Evolutionary conservation across 1,140 invertebrate species (phyloP).

Genomic region (Sycobia sp.): DNA sequence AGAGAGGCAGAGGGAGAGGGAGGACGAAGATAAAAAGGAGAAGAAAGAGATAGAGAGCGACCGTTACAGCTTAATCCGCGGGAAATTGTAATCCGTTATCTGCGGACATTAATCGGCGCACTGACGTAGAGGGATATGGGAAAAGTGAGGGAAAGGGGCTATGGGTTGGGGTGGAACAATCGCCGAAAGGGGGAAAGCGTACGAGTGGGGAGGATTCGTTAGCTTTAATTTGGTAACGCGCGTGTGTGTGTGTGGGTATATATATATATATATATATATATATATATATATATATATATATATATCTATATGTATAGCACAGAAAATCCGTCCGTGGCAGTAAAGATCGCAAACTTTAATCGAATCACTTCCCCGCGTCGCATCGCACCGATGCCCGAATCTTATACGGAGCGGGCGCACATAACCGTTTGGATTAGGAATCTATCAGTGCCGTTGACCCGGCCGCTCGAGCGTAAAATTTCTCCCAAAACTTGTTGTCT

Average conservation of each 20-base stretch:
- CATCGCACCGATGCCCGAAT: neutral
- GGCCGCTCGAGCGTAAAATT: too few relatives aligned
- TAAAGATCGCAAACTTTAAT: conserved; percentile 23
- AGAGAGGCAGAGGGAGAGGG: too few relatives aligned
- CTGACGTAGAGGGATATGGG: neutral
- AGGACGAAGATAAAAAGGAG: too few relatives aligned
- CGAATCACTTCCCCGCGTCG: too few relatives aligned
- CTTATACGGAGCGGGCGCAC: conserved; percentile 5
- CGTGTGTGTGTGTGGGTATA: too few relatives aligned
- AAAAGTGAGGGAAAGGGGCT: neutral
- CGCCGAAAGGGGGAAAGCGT: neutral
- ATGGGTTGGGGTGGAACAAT: neutral
- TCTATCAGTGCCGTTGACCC: conserved; percentile 17
- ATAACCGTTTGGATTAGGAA: conserved; percentile 30
- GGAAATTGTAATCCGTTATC: conserved; percentile 21
- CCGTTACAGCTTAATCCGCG: neutral
- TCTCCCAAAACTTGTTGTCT: too few relatives aligned
- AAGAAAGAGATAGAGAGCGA: too few relatives aligned
- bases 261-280: too few relatives aligned
- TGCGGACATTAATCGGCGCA: conserved; percentile 12
- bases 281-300: too few relatives aligned
- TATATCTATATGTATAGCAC: too few relatives aligned
- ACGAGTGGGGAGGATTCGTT: conserved; percentile 4
- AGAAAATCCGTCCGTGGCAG: conserved; percentile 20
- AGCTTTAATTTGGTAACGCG: conserved; percentile 24